Conservation (phyloP, 2,113 vertebrate species). For the Porphyrio hochstetteri region DNA sequence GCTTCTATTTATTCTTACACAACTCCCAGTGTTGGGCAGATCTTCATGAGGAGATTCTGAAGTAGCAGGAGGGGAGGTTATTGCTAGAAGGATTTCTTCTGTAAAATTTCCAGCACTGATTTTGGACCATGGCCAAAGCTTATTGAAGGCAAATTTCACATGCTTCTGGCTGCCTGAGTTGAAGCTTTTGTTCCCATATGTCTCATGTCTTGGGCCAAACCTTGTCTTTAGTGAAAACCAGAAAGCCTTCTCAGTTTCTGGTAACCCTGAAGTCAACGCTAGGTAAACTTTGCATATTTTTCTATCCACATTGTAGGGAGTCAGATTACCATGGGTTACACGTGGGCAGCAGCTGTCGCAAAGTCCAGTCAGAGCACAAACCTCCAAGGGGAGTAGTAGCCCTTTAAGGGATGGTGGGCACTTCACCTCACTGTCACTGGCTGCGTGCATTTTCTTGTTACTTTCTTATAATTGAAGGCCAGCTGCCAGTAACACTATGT, state of each 20-base stretch:
- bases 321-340: background rate
- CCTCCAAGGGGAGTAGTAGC: background rate
- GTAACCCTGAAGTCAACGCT: background rate
- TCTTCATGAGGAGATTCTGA: background rate
- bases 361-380: background rate
- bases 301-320: rapidly evolving
- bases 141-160: background rate
- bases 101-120: background rate
- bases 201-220: background rate
- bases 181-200: background rate
- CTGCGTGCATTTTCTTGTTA: background rate
- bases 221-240: background rate
- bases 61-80: background rate
- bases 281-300: background rate
- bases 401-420: background rate
- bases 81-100: background rate
- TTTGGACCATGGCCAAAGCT: background rate
- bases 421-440: background rate
- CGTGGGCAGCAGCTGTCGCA: background rate
- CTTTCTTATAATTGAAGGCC: constrained; percentile 36
- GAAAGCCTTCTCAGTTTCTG: background rate
- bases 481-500: constrained; percentile 38
- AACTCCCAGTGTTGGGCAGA: background rate
- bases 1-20: background rate
- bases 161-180: background rate